Conservation (phyloP, 2,797 vertebrate genomes). For the Coendou prehensilis region DNA sequence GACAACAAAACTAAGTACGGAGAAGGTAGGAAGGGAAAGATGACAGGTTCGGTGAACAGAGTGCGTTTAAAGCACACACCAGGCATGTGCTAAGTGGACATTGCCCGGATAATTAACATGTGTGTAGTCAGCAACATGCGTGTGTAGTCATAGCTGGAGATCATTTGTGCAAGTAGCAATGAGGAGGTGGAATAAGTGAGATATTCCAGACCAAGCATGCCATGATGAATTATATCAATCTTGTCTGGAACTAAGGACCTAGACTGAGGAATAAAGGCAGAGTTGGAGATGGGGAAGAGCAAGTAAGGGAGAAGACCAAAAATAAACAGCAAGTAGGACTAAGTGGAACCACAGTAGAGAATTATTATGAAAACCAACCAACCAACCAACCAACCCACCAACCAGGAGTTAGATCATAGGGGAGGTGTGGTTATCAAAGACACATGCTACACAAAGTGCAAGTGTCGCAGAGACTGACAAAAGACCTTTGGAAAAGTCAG, state of each 20-base stretch:
- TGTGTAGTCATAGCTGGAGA: not conserved
- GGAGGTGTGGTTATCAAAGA: not conserved
- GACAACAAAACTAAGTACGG: not conserved
- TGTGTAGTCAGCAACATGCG: not conserved
- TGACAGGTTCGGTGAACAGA: not conserved
- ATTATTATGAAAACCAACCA: not conserved
- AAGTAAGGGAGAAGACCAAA: not conserved
- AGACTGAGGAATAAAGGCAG: not conserved
- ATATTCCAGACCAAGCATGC: not conserved
- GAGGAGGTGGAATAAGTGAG: not conserved
- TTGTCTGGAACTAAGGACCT: not conserved
- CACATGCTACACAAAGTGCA: not conserved
- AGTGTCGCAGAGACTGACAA: not conserved
- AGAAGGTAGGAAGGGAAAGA: not conserved
- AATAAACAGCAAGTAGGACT: not conserved
- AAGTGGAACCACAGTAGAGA: not conserved
- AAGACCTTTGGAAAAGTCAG: not conserved
- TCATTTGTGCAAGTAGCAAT: not conserved
- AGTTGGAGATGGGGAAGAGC: not conserved
- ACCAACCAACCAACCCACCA: no score
- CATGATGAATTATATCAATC: not conserved
- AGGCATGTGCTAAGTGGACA: not conserved
- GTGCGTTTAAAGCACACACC: not conserved
- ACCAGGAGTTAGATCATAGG: not conserved
- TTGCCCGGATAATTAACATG: not conserved